Evolutionary conservation across 2,888 invertebrate species (phyloP).

Genomic region (Subacronicta megacephala): DNA sequence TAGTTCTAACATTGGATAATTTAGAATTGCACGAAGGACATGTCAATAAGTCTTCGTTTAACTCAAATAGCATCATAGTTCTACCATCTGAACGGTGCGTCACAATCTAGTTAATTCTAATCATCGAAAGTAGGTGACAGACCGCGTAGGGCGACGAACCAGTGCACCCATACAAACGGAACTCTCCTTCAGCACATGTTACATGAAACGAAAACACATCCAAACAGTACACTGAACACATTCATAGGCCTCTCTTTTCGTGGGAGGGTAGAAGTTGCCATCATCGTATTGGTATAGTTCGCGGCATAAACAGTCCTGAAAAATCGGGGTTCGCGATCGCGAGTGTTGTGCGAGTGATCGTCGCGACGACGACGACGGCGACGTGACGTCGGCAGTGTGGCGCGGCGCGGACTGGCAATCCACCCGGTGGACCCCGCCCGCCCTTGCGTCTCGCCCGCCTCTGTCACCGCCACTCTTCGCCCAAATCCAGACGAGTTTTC

Average conservation of each 20-base stretch:
- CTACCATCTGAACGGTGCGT: slow-evolving; percentile 54
- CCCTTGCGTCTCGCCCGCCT: slow-evolving; percentile 70
- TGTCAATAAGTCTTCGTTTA: slow-evolving; percentile 34
- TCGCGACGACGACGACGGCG: slow-evolving; percentile 65
- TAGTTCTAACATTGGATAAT: slow-evolving; percentile 18
- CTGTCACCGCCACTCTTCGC: slow-evolving; percentile 82
- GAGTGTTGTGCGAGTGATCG: slow-evolving; percentile 51
- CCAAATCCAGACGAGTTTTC: slow-evolving; percentile 87
- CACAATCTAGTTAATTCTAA: slow-evolving; percentile 71
- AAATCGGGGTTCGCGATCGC: slow-evolving; percentile 68
- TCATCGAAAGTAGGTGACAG: slow-evolving; percentile 78
- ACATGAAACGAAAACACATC: slow-evolving; percentile 71
- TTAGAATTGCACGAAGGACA: slow-evolving; percentile 6
- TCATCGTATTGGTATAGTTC: slow-evolving; percentile 60
- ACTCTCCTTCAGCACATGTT: slow-evolving; percentile 73
- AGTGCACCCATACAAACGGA: slow-evolving; percentile 82
- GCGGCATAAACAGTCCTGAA: slow-evolving; percentile 60
- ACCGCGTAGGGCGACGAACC: slow-evolving; percentile 74
- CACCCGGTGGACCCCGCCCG: slow-evolving; percentile 73
- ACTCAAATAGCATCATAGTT: slow-evolving; percentile 71
- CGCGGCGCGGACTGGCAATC: slow-evolving; percentile 79
- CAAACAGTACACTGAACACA: slow-evolving; percentile 76
- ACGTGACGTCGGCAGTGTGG: slow-evolving; percentile 74
- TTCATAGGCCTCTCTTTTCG: slow-evolving; percentile 56
- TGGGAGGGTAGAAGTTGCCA: slow-evolving; percentile 57